These are phyloP conservation scores for Zaprionus ghesquierei DNA, from an alignment of 1,140 invertebrate species.

Conservation along the genomic window DNA sequence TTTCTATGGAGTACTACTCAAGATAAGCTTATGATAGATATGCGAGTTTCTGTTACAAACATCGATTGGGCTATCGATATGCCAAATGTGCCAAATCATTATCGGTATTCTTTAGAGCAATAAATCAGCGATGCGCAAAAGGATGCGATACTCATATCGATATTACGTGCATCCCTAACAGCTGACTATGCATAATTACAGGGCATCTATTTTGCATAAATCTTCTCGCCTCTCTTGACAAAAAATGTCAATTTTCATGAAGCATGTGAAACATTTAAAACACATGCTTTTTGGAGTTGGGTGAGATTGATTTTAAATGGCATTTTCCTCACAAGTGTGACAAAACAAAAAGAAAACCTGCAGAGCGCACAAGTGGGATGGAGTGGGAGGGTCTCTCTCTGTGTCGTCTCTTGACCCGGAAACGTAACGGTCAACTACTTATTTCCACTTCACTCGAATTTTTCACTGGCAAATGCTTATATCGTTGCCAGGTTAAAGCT, in stretches of 20 bases:
- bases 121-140: too few species aligned
- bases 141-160: too few species aligned
- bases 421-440: slow-evolving; percentile 25
- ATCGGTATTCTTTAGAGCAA: too few species aligned
- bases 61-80: not conserved
- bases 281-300: not conserved
- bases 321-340: slow-evolving; percentile 1
- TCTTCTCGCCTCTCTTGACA: not conserved
- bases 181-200: not conserved
- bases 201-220: not conserved
- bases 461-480: not conserved
- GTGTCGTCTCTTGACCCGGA: not conserved
- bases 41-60: not conserved
- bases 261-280: not conserved
- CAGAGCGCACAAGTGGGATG: not conserved
- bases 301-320: slow-evolving; percentile 9
- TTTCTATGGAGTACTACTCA: not conserved
- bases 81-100: too few species aligned
- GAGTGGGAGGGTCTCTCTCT: not conserved
- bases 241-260: not conserved
- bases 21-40: not conserved
- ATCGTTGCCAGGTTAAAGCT: slow-evolving; percentile 19
- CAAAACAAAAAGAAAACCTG: slow-evolving; percentile 3
- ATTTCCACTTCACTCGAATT: slow-evolving; percentile 33
- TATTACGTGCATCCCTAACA: too few species aligned